Evolutionary conservation across 2,888 invertebrate genomes (phyloP), one percentile per base, ranked within the genome.

Genomic region (Meiosimyza platycephala): DNA sequence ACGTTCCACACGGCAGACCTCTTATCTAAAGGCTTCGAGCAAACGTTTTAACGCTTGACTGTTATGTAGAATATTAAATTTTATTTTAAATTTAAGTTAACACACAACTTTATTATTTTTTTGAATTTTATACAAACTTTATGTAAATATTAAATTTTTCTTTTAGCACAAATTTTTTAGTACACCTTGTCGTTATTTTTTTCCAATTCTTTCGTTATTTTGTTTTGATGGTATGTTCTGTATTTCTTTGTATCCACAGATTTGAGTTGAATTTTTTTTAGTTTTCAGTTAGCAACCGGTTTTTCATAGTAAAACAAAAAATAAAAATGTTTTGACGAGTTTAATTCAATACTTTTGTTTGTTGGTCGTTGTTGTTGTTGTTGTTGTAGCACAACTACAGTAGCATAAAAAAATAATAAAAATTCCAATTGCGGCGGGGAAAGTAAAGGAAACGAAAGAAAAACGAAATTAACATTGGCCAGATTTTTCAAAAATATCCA

Each of bases 251-350:
- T 51, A 12, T 13, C 70, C 16, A 22, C 63, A 22, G 60, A 2
- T 59, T 63, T 15, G 63, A 47, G 18, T 54, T 54, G 52, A 51
- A 60, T 40, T 60, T 62, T 60, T 9, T 66, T 65, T 51, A 16
- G 66, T 67, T 47, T 67, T 63, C 50, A 22, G 68, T n/a, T 22
- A 47, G 54, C 33, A 70, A 70, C 70, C 70, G 63, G 63, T 70
- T 69, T 69, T 16, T 33, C 51, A 60, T 40, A 59, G 51, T 62
- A 54, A 63, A 18, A 18, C 28, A 40, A 40, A 54, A 63, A 18
- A 18, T 4, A 40, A 40, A 6, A 40, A n/a, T 54, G 28, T 67
- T 67, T 18, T 13, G 52, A n/a, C 47, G 15, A 57, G 68, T 50
- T 50, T 40, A 40, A 40, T 40, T 40, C 40, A 40, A 40, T 40